Conservation (phyloP, 2,797 vertebrate genomes). For the Schizothorax lantsangensis region DNA sequence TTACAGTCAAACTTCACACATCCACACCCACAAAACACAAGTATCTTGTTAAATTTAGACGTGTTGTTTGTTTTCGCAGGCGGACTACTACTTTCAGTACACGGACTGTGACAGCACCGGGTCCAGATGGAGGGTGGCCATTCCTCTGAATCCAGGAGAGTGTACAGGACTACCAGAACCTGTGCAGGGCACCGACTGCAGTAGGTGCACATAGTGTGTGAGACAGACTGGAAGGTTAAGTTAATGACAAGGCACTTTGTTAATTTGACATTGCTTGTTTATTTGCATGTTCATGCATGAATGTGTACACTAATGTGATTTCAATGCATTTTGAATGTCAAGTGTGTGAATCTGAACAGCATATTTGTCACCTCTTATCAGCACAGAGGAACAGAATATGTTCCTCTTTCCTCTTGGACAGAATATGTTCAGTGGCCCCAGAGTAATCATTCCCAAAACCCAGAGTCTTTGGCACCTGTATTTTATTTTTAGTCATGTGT, state of each 20-base stretch:
- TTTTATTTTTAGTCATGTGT: neutral
- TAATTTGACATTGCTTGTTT: neutral
- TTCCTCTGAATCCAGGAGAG: slow-evolving; percentile 83
- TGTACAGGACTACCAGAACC: slow-evolving; percentile 93
- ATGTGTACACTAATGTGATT: neutral
- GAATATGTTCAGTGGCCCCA: slow-evolving; percentile 42
- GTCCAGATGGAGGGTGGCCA: slow-evolving; percentile 95
- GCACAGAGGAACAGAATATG: slow-evolving; percentile 60
- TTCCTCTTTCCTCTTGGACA: slow-evolving; percentile 57
- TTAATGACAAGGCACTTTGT: neutral
- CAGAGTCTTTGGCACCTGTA: slow-evolving; percentile 18
- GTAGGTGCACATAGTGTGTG: slow-evolving; percentile 78
- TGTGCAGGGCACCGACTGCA: slow-evolving; percentile 93
- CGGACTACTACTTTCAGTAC: slow-evolving; percentile 96
- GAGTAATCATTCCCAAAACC: slow-evolving; percentile 45
- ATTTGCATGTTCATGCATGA: slow-evolving; percentile 1
- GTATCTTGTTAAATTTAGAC: slow-evolving; percentile 43
- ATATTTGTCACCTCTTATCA: slow-evolving; percentile 67
- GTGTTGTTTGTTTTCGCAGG: slow-evolving; percentile 79
- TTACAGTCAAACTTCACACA: slow-evolving; percentile 12
- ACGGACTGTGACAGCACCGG: slow-evolving; percentile 96
- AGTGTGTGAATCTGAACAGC: neutral
- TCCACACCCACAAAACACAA: slow-evolving; percentile 26
- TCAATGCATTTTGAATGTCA: neutral
- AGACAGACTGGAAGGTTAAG: neutral